phyloP scores from a whole-genome alignment of 2,113 vertebrate genomes.

The Campylorhamphus procurvoides region DNA sequence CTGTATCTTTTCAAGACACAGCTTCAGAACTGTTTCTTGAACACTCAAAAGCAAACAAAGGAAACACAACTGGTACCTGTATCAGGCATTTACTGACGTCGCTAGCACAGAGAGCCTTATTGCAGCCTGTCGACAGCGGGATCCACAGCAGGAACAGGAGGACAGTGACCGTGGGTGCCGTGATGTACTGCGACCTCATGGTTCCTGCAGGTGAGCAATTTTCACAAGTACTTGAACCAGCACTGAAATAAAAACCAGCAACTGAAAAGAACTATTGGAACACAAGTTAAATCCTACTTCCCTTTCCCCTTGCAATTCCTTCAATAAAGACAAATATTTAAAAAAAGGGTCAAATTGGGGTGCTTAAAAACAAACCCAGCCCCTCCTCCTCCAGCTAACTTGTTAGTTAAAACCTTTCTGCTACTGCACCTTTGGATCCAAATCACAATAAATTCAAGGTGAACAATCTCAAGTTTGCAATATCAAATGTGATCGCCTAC shows the following conservation, averaged over 20 bases:
- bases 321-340: neutral
- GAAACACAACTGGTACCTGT: conserved; percentile 78
- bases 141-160: conserved; percentile 81
- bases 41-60: neutral
- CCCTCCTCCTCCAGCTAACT: neutral
- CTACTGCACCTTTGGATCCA: neutral
- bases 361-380: neutral
- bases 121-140: conserved; percentile 83
- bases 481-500: neutral
- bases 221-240: conserved; percentile 2
- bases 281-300: neutral
- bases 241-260: conserved; percentile 23
- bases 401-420: neutral
- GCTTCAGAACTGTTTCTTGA: neutral
- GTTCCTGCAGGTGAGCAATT: conserved; percentile 39
- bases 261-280: neutral
- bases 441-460: neutral
- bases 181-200: conserved; percentile 81
- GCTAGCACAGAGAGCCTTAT: conserved; percentile 96
- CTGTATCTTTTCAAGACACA: neutral
- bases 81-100: conserved; percentile 99
- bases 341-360: accelerated
- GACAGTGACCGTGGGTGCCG: conserved; percentile 61
- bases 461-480: neutral
- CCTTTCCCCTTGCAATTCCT: neutral